Evolutionary conservation across 2,888 invertebrate genomes (phyloP).

Genomic region (Ophion obscuratus): DNA sequence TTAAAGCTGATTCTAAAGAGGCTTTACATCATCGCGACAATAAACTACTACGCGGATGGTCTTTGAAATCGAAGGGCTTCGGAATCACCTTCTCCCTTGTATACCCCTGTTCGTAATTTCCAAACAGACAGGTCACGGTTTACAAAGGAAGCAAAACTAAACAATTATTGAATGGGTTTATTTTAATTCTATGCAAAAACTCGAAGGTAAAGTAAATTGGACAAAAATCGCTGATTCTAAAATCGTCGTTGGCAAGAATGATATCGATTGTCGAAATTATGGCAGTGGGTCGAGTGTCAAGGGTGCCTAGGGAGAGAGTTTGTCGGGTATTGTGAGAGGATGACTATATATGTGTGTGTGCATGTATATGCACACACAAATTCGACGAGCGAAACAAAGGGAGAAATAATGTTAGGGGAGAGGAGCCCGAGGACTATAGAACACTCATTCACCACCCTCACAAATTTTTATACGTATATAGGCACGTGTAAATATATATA

Average conservation of each 20-base stretch:
- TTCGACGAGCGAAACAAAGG: slow-evolving; percentile 60
- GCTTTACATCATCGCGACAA: no score
- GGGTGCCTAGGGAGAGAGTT: slow-evolving; percentile 53
- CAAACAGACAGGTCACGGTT: no score
- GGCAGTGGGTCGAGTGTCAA: slow-evolving; percentile 75
- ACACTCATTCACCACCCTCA: slow-evolving; percentile 42
- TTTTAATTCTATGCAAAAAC: no score
- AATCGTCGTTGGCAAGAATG: slow-evolving; percentile 14
- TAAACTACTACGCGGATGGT: no score
- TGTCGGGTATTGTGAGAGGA: slow-evolving; percentile 31
- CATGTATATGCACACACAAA: neutral
- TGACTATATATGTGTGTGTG: neutral
- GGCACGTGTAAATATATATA: no score
- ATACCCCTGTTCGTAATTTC: no score
- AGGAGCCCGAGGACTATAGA: slow-evolving; percentile 35
- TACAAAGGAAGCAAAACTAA: no score
- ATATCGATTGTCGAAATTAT: slow-evolving; percentile 82
- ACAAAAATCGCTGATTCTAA: neutral
- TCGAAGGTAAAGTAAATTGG: neutral
- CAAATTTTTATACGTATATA: neutral
- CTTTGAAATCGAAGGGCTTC: no score
- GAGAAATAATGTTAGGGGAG: slow-evolving; percentile 46
- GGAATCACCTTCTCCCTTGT: no score
- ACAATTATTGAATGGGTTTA: no score
- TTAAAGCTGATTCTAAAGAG: no score